Percentiles rank a stretch among this genome's conserved stretches.
Conservation (phyloP, 2,888 invertebrate genomes). For the Pandemis cinnamomeana region DNA sequence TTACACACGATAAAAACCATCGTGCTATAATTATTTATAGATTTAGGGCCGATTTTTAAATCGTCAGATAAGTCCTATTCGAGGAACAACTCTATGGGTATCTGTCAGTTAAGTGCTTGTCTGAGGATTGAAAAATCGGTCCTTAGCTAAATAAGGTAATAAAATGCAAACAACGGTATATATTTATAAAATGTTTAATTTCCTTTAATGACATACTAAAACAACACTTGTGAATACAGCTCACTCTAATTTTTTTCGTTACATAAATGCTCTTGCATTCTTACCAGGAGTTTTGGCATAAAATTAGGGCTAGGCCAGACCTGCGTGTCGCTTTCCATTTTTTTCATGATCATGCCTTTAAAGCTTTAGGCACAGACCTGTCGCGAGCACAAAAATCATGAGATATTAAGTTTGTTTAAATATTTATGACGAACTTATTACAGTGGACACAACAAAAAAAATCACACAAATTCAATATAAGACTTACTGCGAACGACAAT, state of each 20-base stretch:
- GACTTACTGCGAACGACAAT: too few relatives aligned
- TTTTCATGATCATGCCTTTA: background rate
- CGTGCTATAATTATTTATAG: too few relatives aligned
- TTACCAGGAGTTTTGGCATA: slow-evolving; percentile 60
- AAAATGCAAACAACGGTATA: slow-evolving; percentile 27
- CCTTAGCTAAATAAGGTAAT: background rate
- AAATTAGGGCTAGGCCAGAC: background rate
- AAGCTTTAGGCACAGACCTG: background rate
- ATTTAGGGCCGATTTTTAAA: too few relatives aligned
- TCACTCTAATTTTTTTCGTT: slow-evolving; percentile 63
- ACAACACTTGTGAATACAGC: slow-evolving; percentile 72
- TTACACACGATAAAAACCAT: too few relatives aligned
- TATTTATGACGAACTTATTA: background rate
- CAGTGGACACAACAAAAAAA: too few relatives aligned
- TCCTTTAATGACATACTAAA: slow-evolving; percentile 74
- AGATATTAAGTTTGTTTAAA: background rate
- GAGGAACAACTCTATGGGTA: too few relatives aligned
- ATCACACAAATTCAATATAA: too few relatives aligned
- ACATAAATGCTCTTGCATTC: slow-evolving; percentile 55
- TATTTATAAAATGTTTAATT: slow-evolving; percentile 74
- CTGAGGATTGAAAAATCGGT: too few relatives aligned
- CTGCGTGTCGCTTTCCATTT: background rate
- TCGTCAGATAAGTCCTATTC: too few relatives aligned
- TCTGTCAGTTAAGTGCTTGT: too few relatives aligned
- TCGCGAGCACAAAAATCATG: background rate